A percentile compares a stretch with the other conserved stretches of the same genome.
These are phyloP conservation scores for Ormyrus labotus DNA, from an alignment of 2,888 invertebrate species.

Conservation along the genomic window DNA sequence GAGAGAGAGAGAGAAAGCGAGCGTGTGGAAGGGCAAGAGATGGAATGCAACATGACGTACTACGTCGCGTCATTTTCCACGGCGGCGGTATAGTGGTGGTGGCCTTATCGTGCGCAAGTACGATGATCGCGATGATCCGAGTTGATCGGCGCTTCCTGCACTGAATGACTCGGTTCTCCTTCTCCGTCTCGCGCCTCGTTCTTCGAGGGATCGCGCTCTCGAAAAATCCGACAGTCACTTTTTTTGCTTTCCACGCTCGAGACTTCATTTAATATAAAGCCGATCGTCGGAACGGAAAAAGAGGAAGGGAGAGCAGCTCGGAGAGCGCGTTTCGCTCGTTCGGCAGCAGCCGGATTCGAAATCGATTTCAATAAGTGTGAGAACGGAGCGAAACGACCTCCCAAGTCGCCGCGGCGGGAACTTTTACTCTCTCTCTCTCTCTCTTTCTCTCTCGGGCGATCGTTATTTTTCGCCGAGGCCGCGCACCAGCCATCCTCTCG, in stretches of 20 bases:
- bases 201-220: too few species aligned
- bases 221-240: too few species aligned
- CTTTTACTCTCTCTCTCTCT: neutral
- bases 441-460: neutral
- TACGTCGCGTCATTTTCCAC: constrained; percentile 21
- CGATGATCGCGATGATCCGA: constrained; percentile 25
- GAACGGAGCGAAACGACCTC: too few species aligned
- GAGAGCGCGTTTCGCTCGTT: too few species aligned
- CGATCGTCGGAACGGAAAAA: too few species aligned
- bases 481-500: neutral
- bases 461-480: neutral
- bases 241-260: too few species aligned
- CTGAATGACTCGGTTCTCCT: constrained; percentile 14
- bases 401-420: too few species aligned
- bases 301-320: too few species aligned
- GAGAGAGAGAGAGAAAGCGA: neutral
- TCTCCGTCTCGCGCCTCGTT: too few species aligned
- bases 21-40: constrained; percentile 11
- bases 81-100: neutral
- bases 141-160: constrained; percentile 30
- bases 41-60: constrained; percentile 37
- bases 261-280: too few species aligned
- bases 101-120: constrained; percentile 17
- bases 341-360: too few species aligned
- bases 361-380: too few species aligned